phyloP scores from a whole-genome alignment of 2,113 vertebrate species.

The Engystomops pustulosus region DNA sequence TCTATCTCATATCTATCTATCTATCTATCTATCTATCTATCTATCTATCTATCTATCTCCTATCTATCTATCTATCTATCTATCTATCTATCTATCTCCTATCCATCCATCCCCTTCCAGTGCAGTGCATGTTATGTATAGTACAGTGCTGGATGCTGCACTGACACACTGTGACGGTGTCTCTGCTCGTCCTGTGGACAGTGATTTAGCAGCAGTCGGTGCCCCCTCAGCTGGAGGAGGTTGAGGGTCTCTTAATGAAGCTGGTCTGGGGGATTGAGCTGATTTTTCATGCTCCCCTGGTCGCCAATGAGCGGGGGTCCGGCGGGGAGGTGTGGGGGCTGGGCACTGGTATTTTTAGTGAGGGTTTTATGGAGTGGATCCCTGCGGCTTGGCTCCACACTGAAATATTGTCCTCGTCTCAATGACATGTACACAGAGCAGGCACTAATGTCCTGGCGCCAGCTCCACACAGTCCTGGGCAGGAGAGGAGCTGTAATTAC shows the following conservation, averaged over 20 bases:
- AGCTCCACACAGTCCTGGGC: conserved; percentile 75
- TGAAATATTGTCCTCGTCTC: conserved; percentile 87
- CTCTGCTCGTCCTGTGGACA: too few species aligned
- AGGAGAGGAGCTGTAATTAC: conserved; percentile 53
- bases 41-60: too few species aligned
- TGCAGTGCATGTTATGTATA: too few species aligned
- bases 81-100: not conserved
- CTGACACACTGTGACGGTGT: too few species aligned
- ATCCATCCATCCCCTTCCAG: not conserved
- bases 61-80: not conserved
- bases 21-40: too few species aligned
- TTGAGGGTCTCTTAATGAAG: conserved; percentile 54
- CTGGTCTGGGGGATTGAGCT: conserved; percentile 69
- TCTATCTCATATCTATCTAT: not conserved
- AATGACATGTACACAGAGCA: conserved; percentile 85
- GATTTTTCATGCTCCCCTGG: conserved; percentile 77
- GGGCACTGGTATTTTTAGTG: conserved; percentile 82
- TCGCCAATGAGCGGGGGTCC: conserved; percentile 61
- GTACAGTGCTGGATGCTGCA: too few species aligned
- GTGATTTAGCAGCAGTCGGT: conserved; percentile 26
- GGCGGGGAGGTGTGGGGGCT: conserved; percentile 67
- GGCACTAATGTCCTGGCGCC: conserved; percentile 79
- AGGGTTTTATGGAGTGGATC: conserved; percentile 87
- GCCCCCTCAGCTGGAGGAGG: conserved; percentile 56
- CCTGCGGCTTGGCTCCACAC: conserved; percentile 83